A percentile compares a stretch with the other conserved stretches of the same genome.
Conservation (phyloP, 35 echinoderm and acorn worm genomes). For the Strongylocentrotus purpuratus region DNA sequence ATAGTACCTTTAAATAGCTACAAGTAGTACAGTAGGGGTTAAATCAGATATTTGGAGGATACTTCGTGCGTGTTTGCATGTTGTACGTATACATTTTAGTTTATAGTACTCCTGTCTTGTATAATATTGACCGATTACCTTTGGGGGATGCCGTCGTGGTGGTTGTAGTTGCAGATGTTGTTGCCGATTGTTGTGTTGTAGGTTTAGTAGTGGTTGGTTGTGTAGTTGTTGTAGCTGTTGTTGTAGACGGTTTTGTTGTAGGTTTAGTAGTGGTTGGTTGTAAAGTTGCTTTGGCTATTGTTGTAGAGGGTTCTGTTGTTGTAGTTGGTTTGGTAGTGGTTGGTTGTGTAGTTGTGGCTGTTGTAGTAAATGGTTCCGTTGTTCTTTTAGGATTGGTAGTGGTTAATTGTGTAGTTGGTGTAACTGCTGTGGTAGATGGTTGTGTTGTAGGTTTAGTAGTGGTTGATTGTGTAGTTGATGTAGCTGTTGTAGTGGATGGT, state of each 20-base stretch:
- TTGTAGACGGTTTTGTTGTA: background rate
- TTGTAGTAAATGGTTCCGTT: background rate
- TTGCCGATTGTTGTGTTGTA: background rate
- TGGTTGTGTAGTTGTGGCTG: background rate
- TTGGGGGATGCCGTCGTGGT: background rate
- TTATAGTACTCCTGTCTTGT: no score
- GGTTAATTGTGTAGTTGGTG: no score
- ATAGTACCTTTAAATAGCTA: no score
- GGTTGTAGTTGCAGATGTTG: background rate
- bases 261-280: background rate
- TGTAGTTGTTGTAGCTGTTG: background rate
- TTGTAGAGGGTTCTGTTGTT: background rate
- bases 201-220: background rate
- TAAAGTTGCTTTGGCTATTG: background rate
- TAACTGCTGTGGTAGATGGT: no score
- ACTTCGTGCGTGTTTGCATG: no score
- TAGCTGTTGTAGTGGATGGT: background rate
- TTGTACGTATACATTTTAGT: no score
- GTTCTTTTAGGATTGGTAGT: background rate
- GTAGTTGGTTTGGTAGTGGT: background rate
- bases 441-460: background rate
- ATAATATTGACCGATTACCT: no score
- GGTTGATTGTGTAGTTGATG: background rate
- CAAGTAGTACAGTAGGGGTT: no score
- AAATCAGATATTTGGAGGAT: no score